Base-by-base conservation (phyloP, 2,888 invertebrate genomes). In the Latheticus oryzae region DNA sequence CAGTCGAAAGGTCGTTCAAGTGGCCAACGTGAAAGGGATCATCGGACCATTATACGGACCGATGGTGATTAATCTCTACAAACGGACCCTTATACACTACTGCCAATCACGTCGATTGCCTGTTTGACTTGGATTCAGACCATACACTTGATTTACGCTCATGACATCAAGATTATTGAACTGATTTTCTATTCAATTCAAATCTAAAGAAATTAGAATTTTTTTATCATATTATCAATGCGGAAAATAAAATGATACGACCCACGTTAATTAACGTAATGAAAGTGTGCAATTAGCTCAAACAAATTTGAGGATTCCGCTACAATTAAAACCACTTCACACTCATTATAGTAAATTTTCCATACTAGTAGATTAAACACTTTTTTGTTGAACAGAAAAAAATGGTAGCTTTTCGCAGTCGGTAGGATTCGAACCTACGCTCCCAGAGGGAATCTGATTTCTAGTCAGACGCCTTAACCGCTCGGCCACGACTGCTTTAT, bases 351-450 rank as follows among this genome's bases (percentile, higher is more conserved):
- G n/a, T n/a, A n/a, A n/a, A n/a, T n/a, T n/a, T n/a, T n/a, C n/a
- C n/a, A n/a, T n/a, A n/a, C n/a, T n/a, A n/a, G n/a, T n/a, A n/a
- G n/a, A n/a, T n/a, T n/a, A n/a, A n/a, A n/a, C n/a, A n/a, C n/a
- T n/a, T n/a, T n/a, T n/a, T n/a, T n/a, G n/a, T n/a, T n/a, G n/a
- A n/a, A n/a, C n/a, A n/a, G n/a, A n/a, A n/a, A n/a, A n/a, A n/a
- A n/a, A n/a, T n/a, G n/a, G n/a, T n/a, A n/a, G n/a, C n/a, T n/a
- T n/a, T n/a, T n/a, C 55, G 89, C 89, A 88, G 89, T 86, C 88
- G 87, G 89, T 88, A 89, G 89, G 89, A 89, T 87, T 89, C 89
- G 89, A 90, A 90, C 89, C 89, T 89, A 88, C 89, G 89, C 89
- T 89, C 89, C 89, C 88, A 89, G 88, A 89, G 89, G 89, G 89